A percentile compares a stretch with the other conserved stretches of the same genome.
These are phyloP conservation scores for Drosophila elegans DNA, from an alignment of 1,140 invertebrate genomes.

Conservation along the genomic window DNA sequence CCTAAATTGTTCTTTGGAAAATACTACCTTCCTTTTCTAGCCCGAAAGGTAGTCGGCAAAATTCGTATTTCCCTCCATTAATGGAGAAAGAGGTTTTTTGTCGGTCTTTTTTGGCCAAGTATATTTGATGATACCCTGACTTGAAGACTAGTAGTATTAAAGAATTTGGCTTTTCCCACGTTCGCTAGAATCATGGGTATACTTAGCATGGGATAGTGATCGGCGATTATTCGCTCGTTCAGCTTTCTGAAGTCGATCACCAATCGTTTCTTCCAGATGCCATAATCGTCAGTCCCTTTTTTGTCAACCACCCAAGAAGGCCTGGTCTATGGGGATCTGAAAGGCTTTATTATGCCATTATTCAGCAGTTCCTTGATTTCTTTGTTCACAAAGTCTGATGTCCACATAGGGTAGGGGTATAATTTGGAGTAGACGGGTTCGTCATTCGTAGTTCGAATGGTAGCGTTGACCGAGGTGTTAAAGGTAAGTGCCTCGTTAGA, in stretches of 20 bases:
- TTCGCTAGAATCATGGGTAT: constrained; percentile 13
- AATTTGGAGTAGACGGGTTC: constrained; percentile 10
- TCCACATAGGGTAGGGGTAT: constrained; percentile 2
- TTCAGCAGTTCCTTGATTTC: constrained; percentile 10
- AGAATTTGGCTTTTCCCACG: constrained; percentile 13
- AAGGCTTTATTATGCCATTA: constrained; percentile 1
- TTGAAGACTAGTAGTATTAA: too few species aligned
- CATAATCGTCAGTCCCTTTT: constrained; percentile 10
- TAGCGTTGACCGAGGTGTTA: constrained; percentile 9
- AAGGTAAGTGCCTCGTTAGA: too few species aligned
- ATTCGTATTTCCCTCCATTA: too few species aligned
- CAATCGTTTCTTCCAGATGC: constrained; percentile 12
- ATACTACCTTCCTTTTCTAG: too few species aligned
- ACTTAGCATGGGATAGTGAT: constrained; percentile 19
- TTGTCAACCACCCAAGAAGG: constrained; percentile 4
- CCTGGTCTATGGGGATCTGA: too few species aligned
- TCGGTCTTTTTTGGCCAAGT: too few species aligned
- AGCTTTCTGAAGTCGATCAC: constrained; percentile 7
- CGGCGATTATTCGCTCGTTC: constrained; percentile 3
- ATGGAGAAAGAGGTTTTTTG: too few species aligned
- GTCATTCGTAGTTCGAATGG: constrained; percentile 8
- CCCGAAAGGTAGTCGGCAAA: too few species aligned
- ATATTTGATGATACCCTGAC: too few species aligned
- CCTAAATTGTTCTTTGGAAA: too few species aligned
- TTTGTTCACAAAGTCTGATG: constrained; percentile 1